Conservation (phyloP, 2,797 vertebrate species). For the Catostomus latipinnis region DNA sequence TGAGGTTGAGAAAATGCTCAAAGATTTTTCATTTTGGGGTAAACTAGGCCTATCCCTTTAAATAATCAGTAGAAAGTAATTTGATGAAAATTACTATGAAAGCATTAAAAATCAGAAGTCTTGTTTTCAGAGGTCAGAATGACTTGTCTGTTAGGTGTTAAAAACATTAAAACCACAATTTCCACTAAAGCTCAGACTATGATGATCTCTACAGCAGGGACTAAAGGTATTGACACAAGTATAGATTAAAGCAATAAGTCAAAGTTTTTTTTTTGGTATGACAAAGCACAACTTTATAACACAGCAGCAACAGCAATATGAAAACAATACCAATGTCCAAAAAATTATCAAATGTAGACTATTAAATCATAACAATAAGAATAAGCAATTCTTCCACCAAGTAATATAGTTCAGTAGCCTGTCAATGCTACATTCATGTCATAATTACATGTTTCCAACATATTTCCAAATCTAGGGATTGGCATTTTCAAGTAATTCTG, state of each 20-base stretch:
- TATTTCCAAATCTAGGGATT: no score
- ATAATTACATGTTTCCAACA: no score
- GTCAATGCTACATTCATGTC: no score
- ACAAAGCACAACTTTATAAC: neutral
- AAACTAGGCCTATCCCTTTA: neutral
- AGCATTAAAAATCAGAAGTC: neutral
- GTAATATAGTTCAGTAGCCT: no score
- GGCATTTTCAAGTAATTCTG: no score
- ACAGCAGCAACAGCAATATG: no score
- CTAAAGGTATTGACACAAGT: neutral
- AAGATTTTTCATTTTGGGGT: no score
- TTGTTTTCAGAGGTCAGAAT: neutral
- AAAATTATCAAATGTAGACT: no score
- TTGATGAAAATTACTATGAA: slow-evolving; percentile 23
- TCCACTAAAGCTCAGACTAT: neutral
- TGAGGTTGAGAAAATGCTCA: no score
- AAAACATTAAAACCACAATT: neutral
- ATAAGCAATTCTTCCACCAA: no score
- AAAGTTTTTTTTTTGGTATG: neutral
- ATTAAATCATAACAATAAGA: no score
- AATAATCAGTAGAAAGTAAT: slow-evolving; percentile 34
- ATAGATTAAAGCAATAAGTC: slow-evolving; percentile 10
- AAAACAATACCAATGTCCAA: no score
- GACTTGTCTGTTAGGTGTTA: neutral
- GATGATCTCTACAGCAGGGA: neutral